Base-by-base conservation (phyloP, 2,113 vertebrate genomes). In the Microtus montanus region DNA sequence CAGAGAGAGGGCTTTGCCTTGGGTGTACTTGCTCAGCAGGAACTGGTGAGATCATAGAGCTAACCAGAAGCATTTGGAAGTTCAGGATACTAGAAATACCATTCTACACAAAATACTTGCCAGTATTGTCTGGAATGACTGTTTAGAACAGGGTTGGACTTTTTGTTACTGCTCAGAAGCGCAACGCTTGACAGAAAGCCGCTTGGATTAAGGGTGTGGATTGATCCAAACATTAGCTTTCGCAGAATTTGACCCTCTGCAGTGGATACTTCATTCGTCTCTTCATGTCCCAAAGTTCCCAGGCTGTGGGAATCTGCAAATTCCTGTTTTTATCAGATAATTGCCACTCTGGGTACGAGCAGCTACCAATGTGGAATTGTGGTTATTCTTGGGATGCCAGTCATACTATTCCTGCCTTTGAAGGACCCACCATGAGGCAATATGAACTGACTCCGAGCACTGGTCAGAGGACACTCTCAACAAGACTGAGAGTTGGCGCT, bases 401-500 rank as follows among this genome's bases (percentile, higher is more conserved):
- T 41, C 83, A 87, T 66, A 24, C 41, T 74, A 28, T 86, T 73
- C 93, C 83, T 49, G 44, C 77, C 61, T 94, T 89, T n/a, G 41
- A 7, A 58, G 68, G 82, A 63, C 92, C 94, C 87, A 86, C 52
- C 90, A 71, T 75, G 91, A 96, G 82, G 83, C 68, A 95, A 85
- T 88, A 95, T 63, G 95, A 85, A 94, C 12, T 86, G 95, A 82
- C 85, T 85, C 92, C 52, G 92, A 91, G 92, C 91, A 92, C 78
- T 88, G 96, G 89, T 75, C 95, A 95, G 83, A 92, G 90, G 88
- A 35, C 73, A 93, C 77, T 54, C 78, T 93, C 17, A 87, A 63
- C 7, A 89, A 87, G 68, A 61, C 12, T 47, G 95, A 96, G 47
- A 93, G 71, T 94, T 78, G 83, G 41, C 75, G 91, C 94, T 93